These are phyloP conservation scores for Drosophila gaucha DNA, from an alignment of 2,888 invertebrate species.

Conservation along the genomic window DNA sequence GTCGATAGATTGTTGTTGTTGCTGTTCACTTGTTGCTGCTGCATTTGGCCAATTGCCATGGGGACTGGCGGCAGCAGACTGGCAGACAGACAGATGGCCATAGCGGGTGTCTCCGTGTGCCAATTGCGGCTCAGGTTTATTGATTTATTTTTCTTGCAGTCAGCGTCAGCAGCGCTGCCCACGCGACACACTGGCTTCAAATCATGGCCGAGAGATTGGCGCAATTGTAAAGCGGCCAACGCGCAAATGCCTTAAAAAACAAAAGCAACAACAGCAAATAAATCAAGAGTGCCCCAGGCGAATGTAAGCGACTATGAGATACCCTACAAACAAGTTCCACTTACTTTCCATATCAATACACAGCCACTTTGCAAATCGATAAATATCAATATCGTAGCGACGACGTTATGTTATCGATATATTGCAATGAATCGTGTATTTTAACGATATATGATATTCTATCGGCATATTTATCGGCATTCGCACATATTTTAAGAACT, in stretches of 20 bases:
- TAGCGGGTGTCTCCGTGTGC: slow-evolving; percentile 77
- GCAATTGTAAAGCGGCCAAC: slow-evolving; percentile 60
- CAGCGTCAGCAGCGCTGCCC: slow-evolving; percentile 43
- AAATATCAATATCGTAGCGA: background rate
- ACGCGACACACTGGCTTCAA: slow-evolving; percentile 45
- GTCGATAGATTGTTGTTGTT: slow-evolving; percentile 12
- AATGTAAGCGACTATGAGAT: background rate
- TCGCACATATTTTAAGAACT: no score
- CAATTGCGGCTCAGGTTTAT: slow-evolving; percentile 64
- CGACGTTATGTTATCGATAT: no score
- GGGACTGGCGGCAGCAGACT: slow-evolving; percentile 10
- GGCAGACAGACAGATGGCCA: slow-evolving; percentile 43
- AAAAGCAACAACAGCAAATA: background rate
- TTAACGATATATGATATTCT: no score
- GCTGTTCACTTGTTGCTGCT: slow-evolving; percentile 37
- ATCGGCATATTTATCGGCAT: no score
- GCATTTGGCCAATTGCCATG: slow-evolving; percentile 68
- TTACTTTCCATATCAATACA: no score
- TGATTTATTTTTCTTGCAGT: slow-evolving; percentile 63
- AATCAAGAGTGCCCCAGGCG: background rate
- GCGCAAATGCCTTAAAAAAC: slow-evolving; percentile 30
- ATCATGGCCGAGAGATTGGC: slow-evolving; percentile 66
- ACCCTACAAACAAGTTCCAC: no score
- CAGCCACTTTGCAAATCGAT: background rate
- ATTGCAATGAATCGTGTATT: no score